Evolutionary conservation across 2,888 invertebrate species (phyloP), one percentile per base, ranked within the genome.

Genomic region (Leptopilina syphax): DNA sequence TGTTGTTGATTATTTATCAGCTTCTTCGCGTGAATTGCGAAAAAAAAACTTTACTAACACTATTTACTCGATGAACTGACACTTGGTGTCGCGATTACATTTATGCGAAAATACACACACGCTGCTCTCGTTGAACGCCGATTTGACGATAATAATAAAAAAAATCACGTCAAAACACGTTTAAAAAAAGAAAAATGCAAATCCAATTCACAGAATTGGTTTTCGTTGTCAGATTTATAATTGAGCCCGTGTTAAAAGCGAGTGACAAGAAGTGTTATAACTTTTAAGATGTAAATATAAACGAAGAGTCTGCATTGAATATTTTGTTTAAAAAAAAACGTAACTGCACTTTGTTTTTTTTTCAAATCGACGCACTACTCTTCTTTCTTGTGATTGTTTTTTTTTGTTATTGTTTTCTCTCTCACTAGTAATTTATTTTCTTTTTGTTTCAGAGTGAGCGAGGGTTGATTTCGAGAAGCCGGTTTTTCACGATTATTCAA

Each of bases 361-460:
- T 44, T 8, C 8, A 8, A 44, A 34, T 70, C 73, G 73, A 73
- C 73, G 73, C 73, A 73, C 73, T 73, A 73, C 73, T 73, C 73
- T 57, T 27, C 12, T 70, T 57, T 73, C 27, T 73, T 41, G 50
- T 57, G 34, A 54, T 73, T 73, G 54, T 57, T 73, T 73, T 57
- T 34, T 34, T 34, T 34, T 3, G 34, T 34, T 54, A 65, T 77
- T 67, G 76, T 81, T 12, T 50, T 80, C 79, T 78, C 77, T 82
- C 80, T 80, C 78, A 76, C 67, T 79, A 65, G 77, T 77, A 44
- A 80, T 76, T 44, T 44, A 7, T 44, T 44, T 6, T 44, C 34
- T 34, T 12, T 80, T 60, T 77, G 73, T 77, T 50, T 78, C 80
- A 76, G 79, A 76, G 80, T 76, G 78, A 80, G 77, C 68, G 77